A percentile compares a stretch with the other conserved stretches of the same genome.
Evolutionary conservation across 1,140 invertebrate genomes (phyloP).

Genomic region (Trissolcus basalis): DNA sequence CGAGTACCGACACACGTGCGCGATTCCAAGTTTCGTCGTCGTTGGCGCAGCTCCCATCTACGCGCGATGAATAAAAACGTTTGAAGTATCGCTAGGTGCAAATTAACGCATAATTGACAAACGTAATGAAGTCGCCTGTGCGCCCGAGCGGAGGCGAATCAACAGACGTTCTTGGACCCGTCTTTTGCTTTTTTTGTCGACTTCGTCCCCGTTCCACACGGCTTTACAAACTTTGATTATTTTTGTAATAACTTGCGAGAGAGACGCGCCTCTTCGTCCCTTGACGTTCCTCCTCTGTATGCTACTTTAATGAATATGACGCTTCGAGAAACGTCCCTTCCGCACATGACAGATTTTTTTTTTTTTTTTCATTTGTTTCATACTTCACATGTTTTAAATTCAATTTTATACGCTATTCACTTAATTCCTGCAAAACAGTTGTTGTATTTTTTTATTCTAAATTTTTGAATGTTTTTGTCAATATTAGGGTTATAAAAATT

Average conservation of each 20-base stretch:
- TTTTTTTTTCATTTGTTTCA: too few relatives aligned
- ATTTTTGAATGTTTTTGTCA: too few relatives aligned
- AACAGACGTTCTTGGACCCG: slow-evolving; percentile 34
- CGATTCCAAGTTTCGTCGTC: slow-evolving; percentile 48
- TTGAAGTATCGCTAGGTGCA: slow-evolving; percentile 76
- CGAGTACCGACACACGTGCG: slow-evolving; percentile 26
- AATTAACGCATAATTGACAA: slow-evolving; percentile 77
- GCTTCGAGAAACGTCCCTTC: too few relatives aligned
- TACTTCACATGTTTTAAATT: too few relatives aligned
- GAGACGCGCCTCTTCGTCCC: slow-evolving; percentile 13
- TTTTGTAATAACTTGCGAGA: slow-evolving; percentile 73
- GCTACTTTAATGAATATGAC: slow-evolving; percentile 24
- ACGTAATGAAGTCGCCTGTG: slow-evolving; percentile 70
- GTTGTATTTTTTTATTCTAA: too few relatives aligned
- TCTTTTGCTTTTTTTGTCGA: slow-evolving; percentile 45
- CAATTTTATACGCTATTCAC: too few relatives aligned
- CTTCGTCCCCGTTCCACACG: slow-evolving; percentile 19
- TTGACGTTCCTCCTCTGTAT: slow-evolving; percentile 3
- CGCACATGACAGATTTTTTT: too few relatives aligned
- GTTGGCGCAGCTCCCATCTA: slow-evolving; percentile 64
- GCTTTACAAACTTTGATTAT: slow-evolving; percentile 74
- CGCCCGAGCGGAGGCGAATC: slow-evolving; percentile 43
- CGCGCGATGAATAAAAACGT: slow-evolving; percentile 77
- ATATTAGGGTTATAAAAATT: too few relatives aligned
- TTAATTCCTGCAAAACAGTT: too few relatives aligned